Evolutionary conservation across 2,888 invertebrate genomes (phyloP).

Genomic region (Scelioninae gen. 1): DNA sequence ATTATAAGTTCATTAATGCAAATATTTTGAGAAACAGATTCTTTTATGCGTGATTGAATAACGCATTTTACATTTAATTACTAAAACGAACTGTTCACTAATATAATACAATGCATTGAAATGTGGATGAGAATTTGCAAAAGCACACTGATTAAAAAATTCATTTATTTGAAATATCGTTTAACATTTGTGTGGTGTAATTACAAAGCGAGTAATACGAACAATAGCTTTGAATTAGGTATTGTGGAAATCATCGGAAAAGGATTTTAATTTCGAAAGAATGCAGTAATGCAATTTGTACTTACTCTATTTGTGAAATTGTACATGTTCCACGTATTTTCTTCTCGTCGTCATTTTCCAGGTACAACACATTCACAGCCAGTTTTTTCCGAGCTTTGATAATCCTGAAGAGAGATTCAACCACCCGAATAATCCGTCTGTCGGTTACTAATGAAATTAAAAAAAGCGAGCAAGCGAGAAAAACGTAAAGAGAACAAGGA

Average conservation of each 20-base stretch:
- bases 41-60: too few relatives aligned
- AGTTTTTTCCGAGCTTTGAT: slow-evolving; percentile 81
- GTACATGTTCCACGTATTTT: slow-evolving; percentile 66
- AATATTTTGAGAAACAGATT: too few relatives aligned
- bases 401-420: slow-evolving; percentile 80
- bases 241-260: slow-evolving; percentile 60
- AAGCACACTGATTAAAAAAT: slow-evolving; percentile 30
- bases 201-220: slow-evolving; percentile 50
- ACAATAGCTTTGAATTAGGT: slow-evolving; percentile 59
- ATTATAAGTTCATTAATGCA: too few relatives aligned
- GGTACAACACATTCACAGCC: slow-evolving; percentile 68
- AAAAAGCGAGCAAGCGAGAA: slow-evolving; percentile 74
- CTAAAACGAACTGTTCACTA: background rate
- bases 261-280: slow-evolving; percentile 68
- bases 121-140: background rate
- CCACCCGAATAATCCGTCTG: slow-evolving; percentile 80
- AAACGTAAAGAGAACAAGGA: slow-evolving; percentile 52
- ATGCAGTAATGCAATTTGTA: slow-evolving; percentile 63
- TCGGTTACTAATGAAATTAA: slow-evolving; percentile 83
- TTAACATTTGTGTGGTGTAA: slow-evolving; percentile 43
- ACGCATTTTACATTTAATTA: background rate
- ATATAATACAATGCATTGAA: background rate
- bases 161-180: slow-evolving; percentile 35
- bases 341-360: slow-evolving; percentile 70
- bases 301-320: slow-evolving; percentile 59